A percentile compares a stretch with the other conserved stretches of the same genome.
These are phyloP conservation scores for Erynnis tages DNA, from an alignment of 2,888 invertebrate genomes.

Conservation along the genomic window DNA sequence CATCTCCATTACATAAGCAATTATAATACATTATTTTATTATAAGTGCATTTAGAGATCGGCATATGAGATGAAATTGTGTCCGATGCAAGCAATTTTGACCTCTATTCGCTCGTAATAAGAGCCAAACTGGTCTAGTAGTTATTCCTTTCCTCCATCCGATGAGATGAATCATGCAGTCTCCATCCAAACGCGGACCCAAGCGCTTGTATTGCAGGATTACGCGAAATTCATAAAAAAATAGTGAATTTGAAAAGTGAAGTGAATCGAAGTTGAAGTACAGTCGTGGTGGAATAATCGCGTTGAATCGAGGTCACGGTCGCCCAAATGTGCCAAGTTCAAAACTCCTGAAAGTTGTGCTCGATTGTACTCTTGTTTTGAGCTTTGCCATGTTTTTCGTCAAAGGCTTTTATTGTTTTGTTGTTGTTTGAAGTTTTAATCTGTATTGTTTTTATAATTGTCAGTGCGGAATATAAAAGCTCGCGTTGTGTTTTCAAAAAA, in stretches of 20 bases:
- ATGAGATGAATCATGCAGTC: conserved; percentile 74
- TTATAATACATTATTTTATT: not conserved
- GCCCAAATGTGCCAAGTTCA: conserved; percentile 20
- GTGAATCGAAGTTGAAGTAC: conserved; percentile 15
- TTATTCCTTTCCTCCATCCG: conserved; percentile 45
- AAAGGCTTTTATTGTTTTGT: conserved; percentile 4
- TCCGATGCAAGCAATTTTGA: conserved; percentile 14
- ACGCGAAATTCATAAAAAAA: not conserved
- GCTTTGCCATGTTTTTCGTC: not conserved
- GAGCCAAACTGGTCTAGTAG: conserved; percentile 26
- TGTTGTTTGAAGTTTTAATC: too few species aligned
- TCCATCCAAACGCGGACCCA: conserved; percentile 52
- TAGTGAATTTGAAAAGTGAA: conserved; percentile 10
- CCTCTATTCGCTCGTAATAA: conserved; percentile 21
- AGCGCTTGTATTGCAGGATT: conserved; percentile 32
- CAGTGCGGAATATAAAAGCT: too few species aligned
- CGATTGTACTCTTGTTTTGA: not conserved
- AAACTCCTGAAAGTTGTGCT: conserved; percentile 7
- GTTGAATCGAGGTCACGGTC: conserved; percentile 20
- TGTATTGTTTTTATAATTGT: not conserved
- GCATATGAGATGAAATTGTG: not conserved
- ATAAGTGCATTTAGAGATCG: conserved; percentile 2
- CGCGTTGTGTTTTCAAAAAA: too few species aligned
- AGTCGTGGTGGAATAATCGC: not conserved
- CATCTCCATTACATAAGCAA: not conserved